Conservation (phyloP, 2,113 vertebrate genomes). For the Todiramphus saurophagus region DNA sequence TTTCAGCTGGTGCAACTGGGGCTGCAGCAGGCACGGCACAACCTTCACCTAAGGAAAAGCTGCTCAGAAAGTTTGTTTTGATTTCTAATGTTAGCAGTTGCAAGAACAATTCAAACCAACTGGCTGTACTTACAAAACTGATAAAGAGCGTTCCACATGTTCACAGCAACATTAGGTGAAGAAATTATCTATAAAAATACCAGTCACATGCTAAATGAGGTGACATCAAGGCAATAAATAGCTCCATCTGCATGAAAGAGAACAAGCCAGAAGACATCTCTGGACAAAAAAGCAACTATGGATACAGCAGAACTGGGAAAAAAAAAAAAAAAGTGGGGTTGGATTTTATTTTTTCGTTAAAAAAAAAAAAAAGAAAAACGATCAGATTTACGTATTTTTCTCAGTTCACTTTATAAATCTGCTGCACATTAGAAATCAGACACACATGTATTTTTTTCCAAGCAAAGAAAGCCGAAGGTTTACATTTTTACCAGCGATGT, state of each 20-base stretch:
- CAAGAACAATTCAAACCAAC: conserved; percentile 11
- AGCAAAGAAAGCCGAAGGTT: conserved; percentile 23
- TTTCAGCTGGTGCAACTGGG: neutral
- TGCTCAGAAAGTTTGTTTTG: neutral
- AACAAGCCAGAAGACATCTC: conserved; percentile 35
- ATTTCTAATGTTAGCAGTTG: conserved; percentile 17
- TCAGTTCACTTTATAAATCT: conserved; percentile 56
- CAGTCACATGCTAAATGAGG: conserved; percentile 59
- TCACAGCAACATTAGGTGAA: conserved; percentile 56
- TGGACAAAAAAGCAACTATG: conserved; percentile 19
- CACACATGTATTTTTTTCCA: neutral
- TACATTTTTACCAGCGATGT: conserved; percentile 44
- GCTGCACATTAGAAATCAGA: conserved; percentile 29
- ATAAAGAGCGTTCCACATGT: conserved; percentile 44
- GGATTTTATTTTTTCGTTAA: neutral
- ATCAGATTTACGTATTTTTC: conserved; percentile 32
- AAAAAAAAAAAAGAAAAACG: neutral
- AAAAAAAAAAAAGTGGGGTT: neutral
- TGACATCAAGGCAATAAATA: conserved; percentile 67
- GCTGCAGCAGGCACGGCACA: neutral
- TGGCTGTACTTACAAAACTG: conserved; percentile 22
- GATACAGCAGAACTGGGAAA: neutral
- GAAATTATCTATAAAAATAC: conserved; percentile 65
- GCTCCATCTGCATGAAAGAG: conserved; percentile 57
- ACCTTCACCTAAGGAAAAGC: neutral